Evolutionary conservation across 2,797 vertebrate genomes (phyloP).

Genomic region (Alauda arvensis): DNA sequence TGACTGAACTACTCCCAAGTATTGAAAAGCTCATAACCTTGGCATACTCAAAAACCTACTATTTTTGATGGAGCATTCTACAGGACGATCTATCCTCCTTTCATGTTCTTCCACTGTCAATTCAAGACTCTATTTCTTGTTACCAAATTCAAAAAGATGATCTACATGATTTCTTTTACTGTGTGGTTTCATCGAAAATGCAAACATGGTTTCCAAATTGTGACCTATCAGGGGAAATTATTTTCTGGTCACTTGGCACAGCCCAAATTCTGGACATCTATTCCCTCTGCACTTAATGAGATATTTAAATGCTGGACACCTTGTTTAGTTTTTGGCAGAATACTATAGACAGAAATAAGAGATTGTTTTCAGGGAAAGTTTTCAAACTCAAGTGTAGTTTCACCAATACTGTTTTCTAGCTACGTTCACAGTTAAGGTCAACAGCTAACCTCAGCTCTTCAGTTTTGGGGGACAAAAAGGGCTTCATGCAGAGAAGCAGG

Average conservation of each 20-base stretch:
- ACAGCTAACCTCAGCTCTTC: not conserved
- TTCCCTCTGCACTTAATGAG: not conserved
- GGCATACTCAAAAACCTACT: not conserved
- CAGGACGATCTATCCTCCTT: not conserved
- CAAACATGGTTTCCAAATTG: not conserved
- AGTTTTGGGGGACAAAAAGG: not conserved
- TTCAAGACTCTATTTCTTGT: not conserved
- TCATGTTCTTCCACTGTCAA: not conserved
- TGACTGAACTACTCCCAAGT: not conserved
- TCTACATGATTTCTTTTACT: not conserved
- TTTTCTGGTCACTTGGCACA: not conserved
- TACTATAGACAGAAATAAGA: not conserved
- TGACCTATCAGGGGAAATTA: not conserved
- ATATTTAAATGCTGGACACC: not conserved
- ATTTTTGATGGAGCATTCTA: not conserved
- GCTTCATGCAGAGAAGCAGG: not conserved
- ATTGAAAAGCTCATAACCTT: not conserved
- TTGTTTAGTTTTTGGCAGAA: not conserved
- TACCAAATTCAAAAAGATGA: not conserved
- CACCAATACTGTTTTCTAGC: not conserved
- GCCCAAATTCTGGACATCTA: not conserved
- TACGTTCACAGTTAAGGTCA: not conserved
- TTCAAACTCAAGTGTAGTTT: not conserved
- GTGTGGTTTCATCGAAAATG: not conserved
- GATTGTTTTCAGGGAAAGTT: not conserved